phyloP scores from a whole-genome alignment of 2,113 vertebrate genomes.

The Hirundichthys speculiger region DNA sequence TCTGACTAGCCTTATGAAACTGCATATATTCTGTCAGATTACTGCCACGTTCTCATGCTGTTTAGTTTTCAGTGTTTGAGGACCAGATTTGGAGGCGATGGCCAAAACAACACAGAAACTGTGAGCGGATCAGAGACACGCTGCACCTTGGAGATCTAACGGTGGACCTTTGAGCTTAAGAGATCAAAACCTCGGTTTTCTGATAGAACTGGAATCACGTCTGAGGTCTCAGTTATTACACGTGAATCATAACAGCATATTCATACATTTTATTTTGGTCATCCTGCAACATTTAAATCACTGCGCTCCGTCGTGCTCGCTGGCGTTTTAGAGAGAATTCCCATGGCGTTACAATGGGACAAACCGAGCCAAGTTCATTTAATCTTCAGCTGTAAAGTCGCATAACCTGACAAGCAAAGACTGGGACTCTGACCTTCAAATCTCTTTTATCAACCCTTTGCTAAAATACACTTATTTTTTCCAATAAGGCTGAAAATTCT shows the following conservation, averaged over 20 bases:
- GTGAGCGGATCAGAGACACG: conserved; percentile 27
- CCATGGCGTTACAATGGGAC: neutral
- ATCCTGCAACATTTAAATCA: neutral
- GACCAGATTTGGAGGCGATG: conserved; percentile 41
- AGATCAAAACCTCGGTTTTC: conserved; percentile 28
- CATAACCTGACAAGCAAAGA: conserved; percentile 6
- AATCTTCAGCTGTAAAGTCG: conserved; percentile 7
- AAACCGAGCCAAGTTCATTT: neutral
- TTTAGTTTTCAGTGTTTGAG: conserved; percentile 47
- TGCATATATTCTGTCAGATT: conserved; percentile 86
- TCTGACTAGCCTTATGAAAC: conserved; percentile 87
- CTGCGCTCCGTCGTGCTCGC: neutral
- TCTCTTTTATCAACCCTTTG: conserved; percentile 13
- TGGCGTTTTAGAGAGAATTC: neutral
- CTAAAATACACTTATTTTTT: conserved; percentile 43
- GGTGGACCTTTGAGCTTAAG: conserved; percentile 16
- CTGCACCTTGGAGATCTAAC: conserved; percentile 17
- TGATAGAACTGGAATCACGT: conserved; percentile 24
- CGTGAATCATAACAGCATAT: neutral
- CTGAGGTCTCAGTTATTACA: conserved; percentile 14
- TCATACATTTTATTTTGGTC: neutral
- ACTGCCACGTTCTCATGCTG: conserved; percentile 51
- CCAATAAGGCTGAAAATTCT: conserved; percentile 39
- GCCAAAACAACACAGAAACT: conserved; percentile 28
- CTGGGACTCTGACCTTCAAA: neutral